These are phyloP conservation scores for Parauchenoglanis punctatus DNA, from an alignment of 2,797 vertebrate genomes.

Conservation along the genomic window DNA sequence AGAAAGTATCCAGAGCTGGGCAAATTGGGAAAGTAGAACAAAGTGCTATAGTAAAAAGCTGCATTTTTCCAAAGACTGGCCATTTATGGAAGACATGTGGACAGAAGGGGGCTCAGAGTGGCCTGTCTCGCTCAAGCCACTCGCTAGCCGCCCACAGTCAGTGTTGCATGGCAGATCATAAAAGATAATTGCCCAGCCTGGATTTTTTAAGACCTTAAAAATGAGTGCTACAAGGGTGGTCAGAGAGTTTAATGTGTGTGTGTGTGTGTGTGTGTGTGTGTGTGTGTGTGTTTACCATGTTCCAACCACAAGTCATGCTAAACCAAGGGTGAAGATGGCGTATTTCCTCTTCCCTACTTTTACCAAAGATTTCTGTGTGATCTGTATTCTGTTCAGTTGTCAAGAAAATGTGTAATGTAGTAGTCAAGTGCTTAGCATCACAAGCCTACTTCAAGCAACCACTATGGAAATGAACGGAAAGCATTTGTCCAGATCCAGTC, in stretches of 20 bases:
- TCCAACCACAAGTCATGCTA: background rate
- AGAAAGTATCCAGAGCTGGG: conserved; percentile 31
- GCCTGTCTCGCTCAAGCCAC: conserved; percentile 46
- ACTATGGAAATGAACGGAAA: background rate
- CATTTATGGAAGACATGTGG: conserved; percentile 44
- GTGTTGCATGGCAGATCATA: conserved; percentile 80
- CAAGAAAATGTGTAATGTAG: background rate
- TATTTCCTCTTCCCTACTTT: background rate
- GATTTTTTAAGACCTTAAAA: conserved; percentile 77
- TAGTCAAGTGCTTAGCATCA: background rate
- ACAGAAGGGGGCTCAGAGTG: conserved; percentile 54
- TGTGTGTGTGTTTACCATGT: conserved; percentile 37
- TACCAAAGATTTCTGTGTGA: background rate
- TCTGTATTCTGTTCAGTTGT: background rate
- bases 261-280: conserved; percentile 26
- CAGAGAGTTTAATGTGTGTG: conserved; percentile 48
- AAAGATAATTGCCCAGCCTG: conserved; percentile 82
- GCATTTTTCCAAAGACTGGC: conserved; percentile 38
- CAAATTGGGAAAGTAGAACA: conserved; percentile 8
- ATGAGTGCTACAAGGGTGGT: conserved; percentile 54
- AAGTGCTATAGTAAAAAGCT: conserved; percentile 33
- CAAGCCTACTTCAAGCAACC: background rate
- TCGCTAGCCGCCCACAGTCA: conserved; percentile 69
- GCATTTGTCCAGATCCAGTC: conserved; percentile 29
- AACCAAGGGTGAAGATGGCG: background rate